Evolutionary conservation across 2,797 vertebrate species (phyloP), one percentile per base, ranked within the genome.

Genomic region (Trematomus bernacchii): DNA sequence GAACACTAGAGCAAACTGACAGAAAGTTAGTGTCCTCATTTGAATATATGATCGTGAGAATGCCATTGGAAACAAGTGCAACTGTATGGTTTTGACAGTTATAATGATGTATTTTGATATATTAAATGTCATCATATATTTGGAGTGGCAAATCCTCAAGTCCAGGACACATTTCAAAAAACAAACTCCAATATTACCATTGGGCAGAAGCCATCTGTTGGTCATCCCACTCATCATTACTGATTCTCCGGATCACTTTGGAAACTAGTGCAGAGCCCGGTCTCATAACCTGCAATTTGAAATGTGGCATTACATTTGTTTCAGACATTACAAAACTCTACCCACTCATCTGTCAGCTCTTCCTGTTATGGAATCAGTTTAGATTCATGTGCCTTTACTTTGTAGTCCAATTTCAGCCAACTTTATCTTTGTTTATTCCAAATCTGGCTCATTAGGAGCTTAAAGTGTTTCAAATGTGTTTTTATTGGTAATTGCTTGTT

Each of bases 11-110:
- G 73, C n/a, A 4, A 75, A 73, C 70, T 37, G 62, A 79, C 69
- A 74, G 52, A 54, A 84, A 82, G 72, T 80, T 67, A 55, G 40
- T 62, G 76, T 86, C 67, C 74, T 76, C 54, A 62, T 79, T 85
- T 79, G 75, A 85, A 80, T 82, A 73, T 58, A 63, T 58, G 62
- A 67, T 77, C 51, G 33, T 43, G 52, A 47, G 37, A 52, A 63
- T 6, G 37, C 21, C 52, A 23, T 18, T n/a, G 30, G 68, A 66
- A 79, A 70, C 37, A 66, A 80, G 73, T 52, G 46, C 12, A 7
- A 55, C 55, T 73, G 52, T 10, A 19, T 21, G 10, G 8, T 40
- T 57, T 54, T 72, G 53, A 42, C 64, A 63, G 42, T 18, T 66
- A 51, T 55, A 47, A 46, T 12, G 1, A 21, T 30, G 23, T 4